Evolutionary conservation across 1,140 invertebrate species (phyloP).

Genomic region (Sweltsa coloradensis): DNA sequence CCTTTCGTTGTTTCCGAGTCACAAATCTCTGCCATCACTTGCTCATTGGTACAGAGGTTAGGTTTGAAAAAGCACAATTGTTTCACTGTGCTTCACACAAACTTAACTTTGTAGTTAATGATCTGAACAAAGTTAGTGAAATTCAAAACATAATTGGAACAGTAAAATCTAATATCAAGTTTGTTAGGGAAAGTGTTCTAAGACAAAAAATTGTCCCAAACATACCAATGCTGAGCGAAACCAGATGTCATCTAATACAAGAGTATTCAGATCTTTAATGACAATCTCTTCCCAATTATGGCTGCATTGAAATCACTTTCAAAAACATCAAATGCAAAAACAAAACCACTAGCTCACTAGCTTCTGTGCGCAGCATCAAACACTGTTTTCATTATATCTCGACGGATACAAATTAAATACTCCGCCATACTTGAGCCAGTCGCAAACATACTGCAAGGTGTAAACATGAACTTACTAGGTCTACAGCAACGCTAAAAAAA

Average conservation of each 20-base stretch:
- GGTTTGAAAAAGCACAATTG: conserved; percentile 22
- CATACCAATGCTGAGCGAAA: conserved; percentile 15
- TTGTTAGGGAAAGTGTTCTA: conserved; percentile 10
- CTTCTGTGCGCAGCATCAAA: no score
- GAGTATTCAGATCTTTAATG: conserved; percentile 13
- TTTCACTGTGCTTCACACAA: conserved; percentile 27
- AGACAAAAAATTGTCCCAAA: conserved; percentile 12
- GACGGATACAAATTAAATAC: no score
- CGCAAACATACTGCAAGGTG: no score
- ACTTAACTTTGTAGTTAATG: conserved; percentile 27
- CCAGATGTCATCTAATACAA: conserved; percentile 16
- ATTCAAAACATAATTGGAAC: conserved; percentile 10
- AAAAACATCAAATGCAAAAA: neutral
- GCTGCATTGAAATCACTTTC: neutral
- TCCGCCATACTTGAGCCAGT: no score
- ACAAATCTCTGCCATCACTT: no score
- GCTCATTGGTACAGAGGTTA: no score
- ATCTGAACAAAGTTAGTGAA: conserved; percentile 4
- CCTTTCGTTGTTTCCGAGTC: no score
- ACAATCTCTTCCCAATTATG: conserved; percentile 10
- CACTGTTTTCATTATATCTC: no score
- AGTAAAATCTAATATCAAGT: conserved; percentile 15
- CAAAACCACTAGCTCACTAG: neutral
- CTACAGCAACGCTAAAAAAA: no score
- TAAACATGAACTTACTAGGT: no score